Conservation (phyloP, 2,888 invertebrate species). For the Eupithecia pulchellata region DNA sequence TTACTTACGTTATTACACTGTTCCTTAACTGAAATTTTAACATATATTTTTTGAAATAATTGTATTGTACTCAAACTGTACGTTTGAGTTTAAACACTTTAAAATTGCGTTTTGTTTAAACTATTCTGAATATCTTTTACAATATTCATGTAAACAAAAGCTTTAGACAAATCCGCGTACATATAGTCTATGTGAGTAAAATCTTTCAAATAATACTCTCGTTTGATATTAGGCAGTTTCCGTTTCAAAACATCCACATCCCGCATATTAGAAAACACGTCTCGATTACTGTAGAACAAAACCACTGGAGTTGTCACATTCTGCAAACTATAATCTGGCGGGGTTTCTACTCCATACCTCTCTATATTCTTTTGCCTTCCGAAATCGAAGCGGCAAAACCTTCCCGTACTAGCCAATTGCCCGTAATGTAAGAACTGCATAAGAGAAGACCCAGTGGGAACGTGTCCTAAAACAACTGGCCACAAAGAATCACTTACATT, state of each 20-base stretch:
- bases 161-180: conserved; percentile 74
- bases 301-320: conserved; percentile 60
- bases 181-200: conserved; percentile 89
- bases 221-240: conserved; percentile 80
- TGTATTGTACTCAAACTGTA: no score
- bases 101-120: conserved; percentile 34
- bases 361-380: conserved; percentile 57
- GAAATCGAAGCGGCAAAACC: conserved; percentile 69
- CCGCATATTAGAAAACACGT: conserved; percentile 75
- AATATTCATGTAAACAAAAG: conserved; percentile 74
- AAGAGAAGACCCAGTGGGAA: conserved; percentile 85
- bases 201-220: conserved; percentile 76
- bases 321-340: conserved; percentile 68
- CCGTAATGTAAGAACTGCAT: conserved; percentile 79
- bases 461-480: conserved; percentile 85
- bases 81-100: no score
- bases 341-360: conserved; percentile 71
- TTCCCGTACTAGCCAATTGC: conserved; percentile 64
- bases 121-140: conserved; percentile 34
- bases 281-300: conserved; percentile 67
- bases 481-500: conserved; percentile 76
- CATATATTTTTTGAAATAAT: no score
- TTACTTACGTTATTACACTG: no score
- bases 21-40: no score
- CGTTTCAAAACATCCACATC: conserved; percentile 76